Percentiles rank a stretch among this genome's conserved stretches.
Conservation (phyloP, 2,888 invertebrate genomes). For the Drosophila melanosoma region DNA sequence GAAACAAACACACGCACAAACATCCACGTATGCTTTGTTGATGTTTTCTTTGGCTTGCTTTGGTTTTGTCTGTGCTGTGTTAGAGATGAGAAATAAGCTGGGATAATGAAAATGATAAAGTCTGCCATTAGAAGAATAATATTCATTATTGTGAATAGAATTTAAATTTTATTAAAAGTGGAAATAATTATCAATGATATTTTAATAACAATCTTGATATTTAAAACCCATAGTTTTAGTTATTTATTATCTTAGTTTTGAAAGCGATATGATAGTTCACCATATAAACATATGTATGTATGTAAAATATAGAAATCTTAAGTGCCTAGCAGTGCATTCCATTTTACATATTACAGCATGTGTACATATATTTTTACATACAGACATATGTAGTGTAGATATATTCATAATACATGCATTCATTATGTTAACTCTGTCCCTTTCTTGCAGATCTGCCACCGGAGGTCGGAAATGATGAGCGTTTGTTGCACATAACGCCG, state of each 20-base stretch:
- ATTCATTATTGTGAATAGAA: not conserved
- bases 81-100: not conserved
- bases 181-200: not conserved
- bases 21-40: constrained; percentile 1
- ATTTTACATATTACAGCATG: not conserved
- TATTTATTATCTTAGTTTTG: not conserved
- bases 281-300: not conserved
- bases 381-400: not conserved
- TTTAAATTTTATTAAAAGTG: not conserved
- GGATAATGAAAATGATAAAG: not conserved
- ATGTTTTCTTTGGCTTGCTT: constrained; percentile 10
- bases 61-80: constrained; percentile 1
- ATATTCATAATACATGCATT: not conserved
- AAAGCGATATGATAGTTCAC: not conserved
- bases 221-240: not conserved
- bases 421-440: constrained; percentile 27
- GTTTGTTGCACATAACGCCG: constrained; percentile 83
- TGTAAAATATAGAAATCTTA: not conserved
- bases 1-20: not conserved
- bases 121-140: not conserved
- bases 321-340: not conserved
- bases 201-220: not conserved
- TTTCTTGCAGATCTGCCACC: constrained; percentile 84
- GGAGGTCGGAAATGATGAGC: constrained; percentile 84
- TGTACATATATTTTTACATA: not conserved